Evolutionary conservation across 2,888 invertebrate genomes (phyloP).

Genomic region (Agrotis puta): DNA sequence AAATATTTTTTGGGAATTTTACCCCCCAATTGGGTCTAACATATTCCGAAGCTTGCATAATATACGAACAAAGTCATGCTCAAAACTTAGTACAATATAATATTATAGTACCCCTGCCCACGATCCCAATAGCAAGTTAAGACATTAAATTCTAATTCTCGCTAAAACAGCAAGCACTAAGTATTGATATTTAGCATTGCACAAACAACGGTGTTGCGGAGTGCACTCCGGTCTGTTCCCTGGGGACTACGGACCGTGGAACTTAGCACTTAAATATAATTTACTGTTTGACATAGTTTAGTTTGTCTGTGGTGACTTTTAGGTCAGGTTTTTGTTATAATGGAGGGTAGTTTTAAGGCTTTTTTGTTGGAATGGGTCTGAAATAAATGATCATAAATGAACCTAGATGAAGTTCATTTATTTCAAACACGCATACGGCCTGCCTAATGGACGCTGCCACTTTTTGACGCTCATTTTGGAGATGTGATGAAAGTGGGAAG

Average conservation of each 20-base stretch:
- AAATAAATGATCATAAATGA: not conserved
- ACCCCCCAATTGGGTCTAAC: not conserved
- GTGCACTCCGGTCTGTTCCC: conserved; percentile 41
- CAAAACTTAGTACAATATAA: conserved; percentile 5
- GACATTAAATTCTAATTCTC: conserved; percentile 62
- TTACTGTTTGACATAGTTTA: conserved; percentile 51
- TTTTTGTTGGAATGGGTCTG: not conserved
- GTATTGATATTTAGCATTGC: conserved; percentile 61
- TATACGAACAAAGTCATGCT: not conserved
- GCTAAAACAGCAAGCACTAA: conserved; percentile 28
- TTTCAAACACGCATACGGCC: not conserved
- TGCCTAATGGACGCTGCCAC: too few species aligned
- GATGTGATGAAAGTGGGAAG: too few species aligned
- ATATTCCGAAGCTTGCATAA: not conserved
- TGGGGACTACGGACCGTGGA: conserved; percentile 20
- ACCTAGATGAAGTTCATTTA: not conserved
- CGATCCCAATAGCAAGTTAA: conserved; percentile 38
- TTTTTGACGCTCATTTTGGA: too few species aligned
- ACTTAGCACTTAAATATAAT: conserved; percentile 61
- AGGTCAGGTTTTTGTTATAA: conserved; percentile 10
- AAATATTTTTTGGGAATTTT: not conserved
- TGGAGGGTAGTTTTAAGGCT: conserved; percentile 5
- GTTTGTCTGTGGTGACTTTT: conserved; percentile 24
- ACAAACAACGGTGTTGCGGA: conserved; percentile 45
- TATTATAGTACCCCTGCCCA: not conserved